phyloP scores from a whole-genome alignment of 2,113 vertebrate genomes.

The Neodontobutis hainanensis region DNA sequence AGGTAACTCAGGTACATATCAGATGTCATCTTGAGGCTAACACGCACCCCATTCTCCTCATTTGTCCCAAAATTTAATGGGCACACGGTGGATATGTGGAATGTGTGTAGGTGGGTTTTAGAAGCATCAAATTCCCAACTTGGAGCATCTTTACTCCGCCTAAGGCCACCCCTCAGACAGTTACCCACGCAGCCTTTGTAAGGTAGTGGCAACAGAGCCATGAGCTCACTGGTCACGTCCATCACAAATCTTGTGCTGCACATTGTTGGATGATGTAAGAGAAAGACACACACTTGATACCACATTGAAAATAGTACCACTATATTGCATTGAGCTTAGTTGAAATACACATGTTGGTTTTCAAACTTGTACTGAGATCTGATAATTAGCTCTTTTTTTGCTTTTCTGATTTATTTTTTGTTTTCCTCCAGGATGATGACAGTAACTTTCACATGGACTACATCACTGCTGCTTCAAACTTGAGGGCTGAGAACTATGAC shows the following conservation, averaged over 20 bases:
- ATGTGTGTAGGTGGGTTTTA: constrained; percentile 74
- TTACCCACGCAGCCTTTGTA: constrained; percentile 66
- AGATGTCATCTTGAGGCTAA: constrained; percentile 46
- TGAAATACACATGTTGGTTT: too few relatives aligned
- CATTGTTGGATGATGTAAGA: constrained; percentile 30
- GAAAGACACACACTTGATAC: neutral
- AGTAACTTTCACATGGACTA: constrained; percentile 85
- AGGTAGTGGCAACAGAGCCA: constrained; percentile 32
- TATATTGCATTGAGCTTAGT: neutral
- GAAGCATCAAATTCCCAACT: constrained; percentile 73
- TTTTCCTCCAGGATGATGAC: constrained; percentile 81
- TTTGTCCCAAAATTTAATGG: constrained; percentile 11
- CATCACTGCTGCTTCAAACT: constrained; percentile 83
- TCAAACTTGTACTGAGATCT: neutral
- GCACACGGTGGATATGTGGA: constrained; percentile 58
- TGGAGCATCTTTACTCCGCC: constrained; percentile 56
- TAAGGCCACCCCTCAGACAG: constrained; percentile 54
- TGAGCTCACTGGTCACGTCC: constrained; percentile 71
- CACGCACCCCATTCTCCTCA: constrained; percentile 27
- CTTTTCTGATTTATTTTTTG: neutral
- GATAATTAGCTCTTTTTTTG: constrained; percentile 12
- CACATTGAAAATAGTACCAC: neutral
- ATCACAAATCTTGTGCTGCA: constrained; percentile 49
- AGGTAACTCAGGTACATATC: constrained; percentile 60
- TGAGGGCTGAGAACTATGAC: constrained; percentile 87